phyloP scores from a whole-genome alignment of 1,140 invertebrate species.

The Drosophila bipectinata region DNA sequence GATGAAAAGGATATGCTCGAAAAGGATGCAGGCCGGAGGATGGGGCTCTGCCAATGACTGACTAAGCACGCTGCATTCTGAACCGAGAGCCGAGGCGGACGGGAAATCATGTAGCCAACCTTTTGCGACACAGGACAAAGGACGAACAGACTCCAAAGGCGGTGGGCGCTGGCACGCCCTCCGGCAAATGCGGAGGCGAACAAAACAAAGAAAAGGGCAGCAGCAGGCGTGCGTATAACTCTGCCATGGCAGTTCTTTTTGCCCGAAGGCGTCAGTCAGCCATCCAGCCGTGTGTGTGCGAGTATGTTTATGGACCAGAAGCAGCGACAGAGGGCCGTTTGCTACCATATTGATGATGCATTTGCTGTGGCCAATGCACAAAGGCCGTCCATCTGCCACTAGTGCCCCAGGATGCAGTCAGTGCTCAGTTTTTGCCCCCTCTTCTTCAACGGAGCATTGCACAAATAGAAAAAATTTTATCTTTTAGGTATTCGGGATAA shows the following conservation, averaged over 20 bases:
- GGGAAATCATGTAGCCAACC: conserved; percentile 27
- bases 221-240: conserved; percentile 48
- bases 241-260: conserved; percentile 29
- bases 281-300: conserved; percentile 5
- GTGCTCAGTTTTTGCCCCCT: conserved; percentile 54
- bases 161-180: conserved; percentile 16
- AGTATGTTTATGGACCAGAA: conserved; percentile 24
- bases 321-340: background rate
- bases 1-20: conserved; percentile 6
- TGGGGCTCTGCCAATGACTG: conserved; percentile 46
- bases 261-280: conserved; percentile 44
- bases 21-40: conserved; percentile 9
- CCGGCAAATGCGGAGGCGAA: conserved; percentile 45
- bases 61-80: conserved; percentile 58
- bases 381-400: conserved; percentile 8
- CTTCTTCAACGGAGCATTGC: conserved; percentile 15
- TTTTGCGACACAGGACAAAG: conserved; percentile 8
- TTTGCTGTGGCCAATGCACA: conserved; percentile 59
- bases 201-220: conserved; percentile 41
- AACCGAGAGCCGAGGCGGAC: conserved; percentile 7
- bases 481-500: conserved; percentile 1
- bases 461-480: background rate
- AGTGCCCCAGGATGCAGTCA: conserved; percentile 13
- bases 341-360: conserved; percentile 73
- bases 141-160: conserved; percentile 22